These are phyloP conservation scores for Musca domestica DNA, from an alignment of 1,140 invertebrate species.

Conservation along the genomic window DNA sequence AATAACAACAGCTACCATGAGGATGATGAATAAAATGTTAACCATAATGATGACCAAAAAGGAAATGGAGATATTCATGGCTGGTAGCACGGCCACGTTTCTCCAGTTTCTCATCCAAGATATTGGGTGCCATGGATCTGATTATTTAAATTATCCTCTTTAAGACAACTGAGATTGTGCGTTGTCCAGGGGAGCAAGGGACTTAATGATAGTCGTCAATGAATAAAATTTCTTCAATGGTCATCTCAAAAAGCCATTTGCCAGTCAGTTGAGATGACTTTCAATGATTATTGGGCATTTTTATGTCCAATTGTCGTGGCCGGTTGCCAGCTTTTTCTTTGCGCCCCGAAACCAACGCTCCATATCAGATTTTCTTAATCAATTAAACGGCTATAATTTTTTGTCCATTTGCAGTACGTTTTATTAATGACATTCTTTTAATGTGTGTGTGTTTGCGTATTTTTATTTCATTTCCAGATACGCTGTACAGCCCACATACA, in stretches of 20 bases:
- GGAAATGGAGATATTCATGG: too few species aligned
- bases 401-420: neutral
- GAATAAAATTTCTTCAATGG: conserved; percentile 6
- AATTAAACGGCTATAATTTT: neutral
- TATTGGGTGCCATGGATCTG: neutral
- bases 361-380: too few species aligned
- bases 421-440: neutral
- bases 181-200: neutral
- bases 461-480: conserved; percentile 44
- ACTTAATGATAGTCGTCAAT: neutral
- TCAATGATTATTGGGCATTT: too few species aligned
- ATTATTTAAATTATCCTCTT: neutral
- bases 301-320: too few species aligned
- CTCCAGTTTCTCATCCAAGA: too few species aligned
- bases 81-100: too few species aligned
- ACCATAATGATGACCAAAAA: neutral
- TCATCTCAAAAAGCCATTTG: conserved; percentile 1
- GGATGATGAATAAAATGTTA: conserved; percentile 4
- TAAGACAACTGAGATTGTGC: neutral
- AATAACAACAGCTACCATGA: too few species aligned
- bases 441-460: neutral
- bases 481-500: conserved; percentile 61
- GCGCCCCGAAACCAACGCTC: too few species aligned
- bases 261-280: too few species aligned
- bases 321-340: neutral